phyloP scores from a whole-genome alignment of 1,140 invertebrate species.

The Dermatophagoides farinae region DNA sequence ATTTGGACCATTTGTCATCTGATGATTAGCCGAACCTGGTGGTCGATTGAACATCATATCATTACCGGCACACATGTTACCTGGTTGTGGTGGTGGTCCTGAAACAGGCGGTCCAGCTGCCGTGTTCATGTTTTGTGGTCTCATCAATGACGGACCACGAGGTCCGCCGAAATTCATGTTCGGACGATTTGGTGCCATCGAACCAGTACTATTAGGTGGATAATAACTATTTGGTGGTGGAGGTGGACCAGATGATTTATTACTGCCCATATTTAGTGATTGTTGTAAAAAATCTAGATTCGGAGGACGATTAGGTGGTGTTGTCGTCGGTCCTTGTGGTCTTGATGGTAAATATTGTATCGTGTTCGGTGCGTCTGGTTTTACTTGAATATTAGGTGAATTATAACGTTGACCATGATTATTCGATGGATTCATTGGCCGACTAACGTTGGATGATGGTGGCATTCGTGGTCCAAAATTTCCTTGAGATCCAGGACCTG shows the following conservation, averaged over 20 bases:
- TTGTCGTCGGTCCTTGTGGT: conserved; percentile 22
- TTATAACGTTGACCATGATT: conserved; percentile 8
- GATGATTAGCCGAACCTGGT: conserved; percentile 1
- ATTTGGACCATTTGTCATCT: conserved; percentile 8
- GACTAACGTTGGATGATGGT: not conserved
- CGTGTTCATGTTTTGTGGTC: not conserved
- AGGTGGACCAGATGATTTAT: not conserved
- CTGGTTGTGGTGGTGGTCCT: not conserved
- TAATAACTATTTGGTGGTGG: not conserved
- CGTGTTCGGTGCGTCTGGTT: conserved; percentile 85
- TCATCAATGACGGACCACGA: conserved; percentile 31
- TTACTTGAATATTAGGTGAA: conserved; percentile 40
- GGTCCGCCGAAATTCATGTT: conserved; percentile 46
- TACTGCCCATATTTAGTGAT: conserved; percentile 17
- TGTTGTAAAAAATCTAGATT: conserved; percentile 70
- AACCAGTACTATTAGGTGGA: conserved; percentile 38
- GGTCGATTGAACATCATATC: not conserved
- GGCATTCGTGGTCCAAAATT: not conserved
- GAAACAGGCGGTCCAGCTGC: conserved; percentile 5
- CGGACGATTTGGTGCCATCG: conserved; percentile 33
- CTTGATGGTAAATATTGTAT: conserved; percentile 89
- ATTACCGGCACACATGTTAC: not conserved
- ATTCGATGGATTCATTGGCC: not conserved
- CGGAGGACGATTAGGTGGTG: conserved; percentile 46
- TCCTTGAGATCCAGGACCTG: not conserved